Percentiles rank a stretch among this genome's conserved stretches.
These are phyloP conservation scores for Drosophila helvetica DNA, from an alignment of 2,888 invertebrate species.

Conservation along the genomic window DNA sequence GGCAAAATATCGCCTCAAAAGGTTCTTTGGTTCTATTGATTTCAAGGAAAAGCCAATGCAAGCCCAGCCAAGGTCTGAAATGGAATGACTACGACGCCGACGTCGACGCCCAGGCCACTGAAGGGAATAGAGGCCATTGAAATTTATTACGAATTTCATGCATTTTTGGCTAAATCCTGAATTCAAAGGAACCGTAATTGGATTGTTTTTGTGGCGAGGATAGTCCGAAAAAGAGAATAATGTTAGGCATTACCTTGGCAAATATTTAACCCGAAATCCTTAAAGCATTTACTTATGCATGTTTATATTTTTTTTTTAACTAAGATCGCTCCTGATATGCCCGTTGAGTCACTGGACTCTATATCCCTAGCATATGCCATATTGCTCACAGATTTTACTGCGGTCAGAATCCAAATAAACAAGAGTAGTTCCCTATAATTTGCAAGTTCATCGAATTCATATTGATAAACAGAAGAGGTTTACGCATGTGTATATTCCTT, in stretches of 20 bases:
- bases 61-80: slow-evolving; percentile 37
- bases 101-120: background rate
- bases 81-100: slow-evolving; percentile 46
- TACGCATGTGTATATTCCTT: background rate
- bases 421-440: background rate
- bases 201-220: background rate
- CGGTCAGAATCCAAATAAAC: too few species aligned
- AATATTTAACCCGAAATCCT: too few species aligned
- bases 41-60: slow-evolving; percentile 40
- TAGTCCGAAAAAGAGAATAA: too few species aligned
- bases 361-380: too few species aligned
- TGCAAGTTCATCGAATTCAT: too few species aligned
- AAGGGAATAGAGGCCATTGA: background rate
- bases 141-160: background rate
- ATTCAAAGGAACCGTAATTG: background rate
- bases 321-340: too few species aligned
- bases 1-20: slow-evolving; percentile 40
- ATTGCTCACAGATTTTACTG: background rate
- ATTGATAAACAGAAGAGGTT: background rate
- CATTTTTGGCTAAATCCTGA: background rate
- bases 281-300: too few species aligned
- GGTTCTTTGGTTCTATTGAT: slow-evolving; percentile 44
- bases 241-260: too few species aligned
- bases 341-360: background rate
- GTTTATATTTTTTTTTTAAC: too few species aligned